Evolutionary conservation across 2,888 invertebrate species (phyloP), one percentile per base, ranked within the genome.

Genomic region (Vandiemenella viatica): DNA sequence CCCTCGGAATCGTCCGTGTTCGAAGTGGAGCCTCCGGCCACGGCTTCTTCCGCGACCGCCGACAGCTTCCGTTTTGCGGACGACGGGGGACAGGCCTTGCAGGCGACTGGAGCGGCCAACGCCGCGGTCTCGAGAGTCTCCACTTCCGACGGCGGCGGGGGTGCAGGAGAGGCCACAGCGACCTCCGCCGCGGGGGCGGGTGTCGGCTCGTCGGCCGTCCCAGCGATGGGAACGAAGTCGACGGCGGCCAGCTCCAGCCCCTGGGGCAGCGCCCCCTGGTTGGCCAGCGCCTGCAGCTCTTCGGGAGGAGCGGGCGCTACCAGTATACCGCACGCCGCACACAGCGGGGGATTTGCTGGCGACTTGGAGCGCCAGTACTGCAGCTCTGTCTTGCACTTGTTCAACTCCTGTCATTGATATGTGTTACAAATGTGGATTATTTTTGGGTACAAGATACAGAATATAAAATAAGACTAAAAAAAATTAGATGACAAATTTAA

Each of bases 321-420:
- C 49, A 73, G 73, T 50, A 73, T 75, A 49, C 86, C 85, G 62
- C 86, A 87, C 56, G 80, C 76, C 26, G 76, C 79, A 61, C 87
- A 88, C 49, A 81, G 75, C 53, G 80, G 77, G 57, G 75, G 72
- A 58, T 74, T 75, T 55, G 87, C 84, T 10, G 88, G 86, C 53
- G 87, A 86, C 58, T 87, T 87, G 38, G 88, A 88, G 50, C 89
- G 80, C 87, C 88, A 89, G 67, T 88, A 89, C 67, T 89, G 89
- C 60, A 89, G 67, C 68, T 90, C 89, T 26, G 89, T 89, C 70
- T 89, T 89, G 68, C 89, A 90, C 65, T 89, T 89, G 67, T 89
- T 90, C 58, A 90, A 69, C 67, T 90, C 89, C 80, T 89, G 26
- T 13, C 13, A 8, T 26, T 26, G 26, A 26, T 26, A 13, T 26